These are phyloP conservation scores for Colinus virginianus DNA, from an alignment of 2,113 vertebrate genomes.

Conservation along the genomic window DNA sequence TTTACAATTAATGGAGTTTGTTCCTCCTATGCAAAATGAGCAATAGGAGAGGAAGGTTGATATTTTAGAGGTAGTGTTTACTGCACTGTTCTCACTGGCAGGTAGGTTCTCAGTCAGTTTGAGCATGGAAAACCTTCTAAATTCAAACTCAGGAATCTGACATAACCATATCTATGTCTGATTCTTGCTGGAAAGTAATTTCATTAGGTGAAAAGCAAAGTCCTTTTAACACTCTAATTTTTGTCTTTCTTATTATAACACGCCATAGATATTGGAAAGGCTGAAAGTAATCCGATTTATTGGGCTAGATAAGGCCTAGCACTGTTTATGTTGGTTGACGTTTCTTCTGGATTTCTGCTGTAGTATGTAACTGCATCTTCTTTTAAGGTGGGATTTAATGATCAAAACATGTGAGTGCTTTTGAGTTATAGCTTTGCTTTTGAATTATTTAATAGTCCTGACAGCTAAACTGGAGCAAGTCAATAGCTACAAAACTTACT, in stretches of 20 bases:
- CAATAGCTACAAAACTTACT: not conserved
- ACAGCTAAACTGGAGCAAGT: not conserved
- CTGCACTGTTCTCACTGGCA: not conserved
- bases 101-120: not conserved
- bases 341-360: not conserved
- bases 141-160: not conserved
- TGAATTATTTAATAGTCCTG: not conserved
- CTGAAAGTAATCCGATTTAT: not conserved
- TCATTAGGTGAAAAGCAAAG: not conserved
- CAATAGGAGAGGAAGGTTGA: not conserved
- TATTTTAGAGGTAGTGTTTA: not conserved
- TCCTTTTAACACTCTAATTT: not conserved
- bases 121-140: not conserved
- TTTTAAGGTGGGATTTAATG: not conserved
- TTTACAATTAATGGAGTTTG: not conserved
- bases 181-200: conserved; percentile 12
- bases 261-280: not conserved
- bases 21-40: not conserved
- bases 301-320: not conserved
- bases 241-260: not conserved
- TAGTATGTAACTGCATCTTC: not conserved
- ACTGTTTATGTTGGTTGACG: not conserved
- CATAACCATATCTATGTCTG: not conserved
- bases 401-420: not conserved
- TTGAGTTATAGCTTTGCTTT: not conserved